Conservation (phyloP, 2,113 vertebrate genomes). For the Cebidichthys violaceus region DNA sequence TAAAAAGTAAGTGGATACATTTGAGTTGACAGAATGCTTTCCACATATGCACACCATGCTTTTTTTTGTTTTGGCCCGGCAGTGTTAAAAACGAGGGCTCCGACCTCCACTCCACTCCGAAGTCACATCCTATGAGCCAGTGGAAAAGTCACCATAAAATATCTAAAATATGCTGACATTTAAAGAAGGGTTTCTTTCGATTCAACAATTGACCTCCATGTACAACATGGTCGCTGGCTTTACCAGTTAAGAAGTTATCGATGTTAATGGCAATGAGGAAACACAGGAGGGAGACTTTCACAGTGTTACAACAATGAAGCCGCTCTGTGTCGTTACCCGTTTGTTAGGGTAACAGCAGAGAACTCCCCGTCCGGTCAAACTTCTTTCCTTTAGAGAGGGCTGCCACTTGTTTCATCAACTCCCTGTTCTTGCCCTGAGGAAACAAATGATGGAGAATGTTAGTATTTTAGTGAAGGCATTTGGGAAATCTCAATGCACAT, state of each 20-base stretch:
- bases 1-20: slow-evolving; percentile 69
- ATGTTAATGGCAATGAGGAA: slow-evolving; percentile 66
- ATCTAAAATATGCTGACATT: slow-evolving; percentile 73
- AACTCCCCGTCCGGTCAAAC: slow-evolving; percentile 95
- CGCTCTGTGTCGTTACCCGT: slow-evolving; percentile 59
- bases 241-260: slow-evolving; percentile 53
- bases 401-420: slow-evolving; percentile 98
- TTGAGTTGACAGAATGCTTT: slow-evolving; percentile 64
- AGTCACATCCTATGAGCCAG: slow-evolving; percentile 59
- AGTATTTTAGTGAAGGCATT: neutral
- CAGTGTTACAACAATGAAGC: slow-evolving; percentile 82
- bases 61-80: slow-evolving; percentile 74
- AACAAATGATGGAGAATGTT: slow-evolving; percentile 51
- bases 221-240: slow-evolving; percentile 65
- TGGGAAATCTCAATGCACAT: neutral
- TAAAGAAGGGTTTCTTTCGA: slow-evolving; percentile 55
- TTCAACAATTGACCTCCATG: slow-evolving; percentile 67
- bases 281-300: slow-evolving; percentile 82
- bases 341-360: slow-evolving; percentile 92
- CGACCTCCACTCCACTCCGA: slow-evolving; percentile 52
- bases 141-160: slow-evolving; percentile 67
- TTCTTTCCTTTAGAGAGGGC: slow-evolving; percentile 99
- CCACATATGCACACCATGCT: slow-evolving; percentile 68
- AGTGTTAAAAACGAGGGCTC: slow-evolving; percentile 71
- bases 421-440: slow-evolving; percentile 95